Conservation (phyloP, 2,113 vertebrate species). For the Mormyrus lacerda region DNA sequence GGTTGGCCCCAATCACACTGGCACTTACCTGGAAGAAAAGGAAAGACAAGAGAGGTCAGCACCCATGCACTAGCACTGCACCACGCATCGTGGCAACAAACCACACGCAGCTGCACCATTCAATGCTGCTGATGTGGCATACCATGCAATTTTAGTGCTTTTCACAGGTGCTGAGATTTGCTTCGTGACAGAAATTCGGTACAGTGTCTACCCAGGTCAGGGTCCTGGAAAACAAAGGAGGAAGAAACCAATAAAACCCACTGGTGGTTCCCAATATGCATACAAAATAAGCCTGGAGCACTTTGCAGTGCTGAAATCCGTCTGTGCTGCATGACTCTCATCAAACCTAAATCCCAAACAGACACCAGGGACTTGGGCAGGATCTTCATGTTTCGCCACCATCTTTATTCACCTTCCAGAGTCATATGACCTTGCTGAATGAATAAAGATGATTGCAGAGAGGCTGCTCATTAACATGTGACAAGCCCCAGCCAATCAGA, state of each 20-base stretch:
- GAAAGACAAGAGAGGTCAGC: slow-evolving; percentile 57
- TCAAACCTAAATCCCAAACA: background rate
- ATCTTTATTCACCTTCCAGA: background rate
- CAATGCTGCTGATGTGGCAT: background rate
- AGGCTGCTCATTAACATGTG: background rate
- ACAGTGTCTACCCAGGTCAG: background rate
- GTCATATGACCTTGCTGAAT: background rate
- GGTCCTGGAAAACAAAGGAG: background rate
- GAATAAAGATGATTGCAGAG: background rate
- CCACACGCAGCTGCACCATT: background rate
- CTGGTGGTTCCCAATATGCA: background rate
- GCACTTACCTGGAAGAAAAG: slow-evolving; percentile 59
- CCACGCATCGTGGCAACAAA: background rate
- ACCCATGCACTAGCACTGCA: slow-evolving; percentile 27
- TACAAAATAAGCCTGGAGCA: background rate
- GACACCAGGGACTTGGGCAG: background rate
- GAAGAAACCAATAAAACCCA: background rate
- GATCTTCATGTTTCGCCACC: background rate
- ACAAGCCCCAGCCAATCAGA: background rate
- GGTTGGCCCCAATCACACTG: slow-evolving; percentile 45
- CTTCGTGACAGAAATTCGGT: background rate
- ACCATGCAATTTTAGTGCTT: background rate
- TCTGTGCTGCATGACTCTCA: background rate
- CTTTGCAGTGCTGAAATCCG: background rate
- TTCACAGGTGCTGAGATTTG: background rate